phyloP scores from a whole-genome alignment of 1,140 invertebrate genomes.

The Drosophila auraria region DNA sequence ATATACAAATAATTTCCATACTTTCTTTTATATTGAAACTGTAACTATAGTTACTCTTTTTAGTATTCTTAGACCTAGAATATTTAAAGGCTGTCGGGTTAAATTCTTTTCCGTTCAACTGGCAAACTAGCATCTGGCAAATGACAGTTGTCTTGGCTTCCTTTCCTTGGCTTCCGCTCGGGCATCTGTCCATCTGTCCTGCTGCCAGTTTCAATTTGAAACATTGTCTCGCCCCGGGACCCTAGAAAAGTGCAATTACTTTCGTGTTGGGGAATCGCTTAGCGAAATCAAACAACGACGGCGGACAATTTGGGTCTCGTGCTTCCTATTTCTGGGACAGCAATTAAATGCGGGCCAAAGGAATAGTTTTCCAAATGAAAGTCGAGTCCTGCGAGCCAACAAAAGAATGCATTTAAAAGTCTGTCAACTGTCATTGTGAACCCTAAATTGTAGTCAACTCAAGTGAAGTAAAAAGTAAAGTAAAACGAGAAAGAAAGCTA shows the following conservation, averaged over 20 bases:
- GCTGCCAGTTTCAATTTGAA: constrained; percentile 65
- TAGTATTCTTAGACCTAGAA: not conserved
- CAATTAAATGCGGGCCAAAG: constrained; percentile 35
- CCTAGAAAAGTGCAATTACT: constrained; percentile 63
- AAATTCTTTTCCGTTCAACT: not conserved
- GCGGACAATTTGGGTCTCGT: not conserved
- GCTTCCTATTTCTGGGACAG: constrained; percentile 37
- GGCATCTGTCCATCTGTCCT: constrained; percentile 9
- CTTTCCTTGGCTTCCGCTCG: not conserved
- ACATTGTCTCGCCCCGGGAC: constrained; percentile 34
- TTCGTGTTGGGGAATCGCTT: constrained; percentile 46
- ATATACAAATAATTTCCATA: no score
- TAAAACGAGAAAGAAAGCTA: no score
- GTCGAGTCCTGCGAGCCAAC: not conserved
- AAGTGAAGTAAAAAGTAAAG: not conserved
- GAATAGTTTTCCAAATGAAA: constrained; percentile 27
- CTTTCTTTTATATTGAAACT: no score
- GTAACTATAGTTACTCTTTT: no score
- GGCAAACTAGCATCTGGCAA: constrained; percentile 21
- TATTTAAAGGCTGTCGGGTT: not conserved
- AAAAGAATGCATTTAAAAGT: not conserved
- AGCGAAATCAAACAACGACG: constrained; percentile 27
- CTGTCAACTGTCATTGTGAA: not conserved
- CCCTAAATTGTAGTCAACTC: not conserved
- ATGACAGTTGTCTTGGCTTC: constrained; percentile 21